Percentiles rank a stretch among this genome's conserved stretches.
Evolutionary conservation across 2,797 vertebrate genomes (phyloP).

Genomic region (Monodelphis domestica): DNA sequence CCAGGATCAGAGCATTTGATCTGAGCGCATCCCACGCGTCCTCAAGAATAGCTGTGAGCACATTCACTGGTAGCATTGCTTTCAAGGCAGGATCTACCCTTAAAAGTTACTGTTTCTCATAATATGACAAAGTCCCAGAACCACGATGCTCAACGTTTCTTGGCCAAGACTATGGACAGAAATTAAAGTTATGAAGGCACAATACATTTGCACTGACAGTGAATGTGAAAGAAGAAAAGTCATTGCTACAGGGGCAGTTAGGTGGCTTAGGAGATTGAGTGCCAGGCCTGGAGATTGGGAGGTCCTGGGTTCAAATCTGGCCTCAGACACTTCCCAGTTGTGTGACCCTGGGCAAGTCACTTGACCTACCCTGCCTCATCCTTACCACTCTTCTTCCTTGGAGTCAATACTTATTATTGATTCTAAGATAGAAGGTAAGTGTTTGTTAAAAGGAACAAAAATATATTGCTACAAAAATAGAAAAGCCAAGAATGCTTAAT

Average conservation of each 20-base stretch:
- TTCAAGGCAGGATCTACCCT: not conserved
- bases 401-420: no score
- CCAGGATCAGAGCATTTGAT: not conserved
- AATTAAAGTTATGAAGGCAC: not conserved
- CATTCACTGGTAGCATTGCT: not conserved
- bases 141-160: not conserved
- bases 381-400: no score
- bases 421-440: no score
- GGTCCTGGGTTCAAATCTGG: no score
- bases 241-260: not conserved
- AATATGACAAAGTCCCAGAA: not conserved
- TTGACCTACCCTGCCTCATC: no score
- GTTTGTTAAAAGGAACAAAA: no score
- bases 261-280: no score
- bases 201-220: not conserved
- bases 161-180: not conserved
- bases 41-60: not conserved
- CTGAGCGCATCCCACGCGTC: not conserved
- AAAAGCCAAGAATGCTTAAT: slow-evolving; percentile 14
- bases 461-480: not conserved
- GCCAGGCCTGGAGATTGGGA: no score
- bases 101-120: not conserved
- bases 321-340: no score
- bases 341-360: no score
- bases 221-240: slow-evolving; percentile 22